Evolutionary conservation across 1,140 invertebrate species (phyloP), one percentile per base, ranked within the genome.

Genomic region (Proales similis): DNA sequence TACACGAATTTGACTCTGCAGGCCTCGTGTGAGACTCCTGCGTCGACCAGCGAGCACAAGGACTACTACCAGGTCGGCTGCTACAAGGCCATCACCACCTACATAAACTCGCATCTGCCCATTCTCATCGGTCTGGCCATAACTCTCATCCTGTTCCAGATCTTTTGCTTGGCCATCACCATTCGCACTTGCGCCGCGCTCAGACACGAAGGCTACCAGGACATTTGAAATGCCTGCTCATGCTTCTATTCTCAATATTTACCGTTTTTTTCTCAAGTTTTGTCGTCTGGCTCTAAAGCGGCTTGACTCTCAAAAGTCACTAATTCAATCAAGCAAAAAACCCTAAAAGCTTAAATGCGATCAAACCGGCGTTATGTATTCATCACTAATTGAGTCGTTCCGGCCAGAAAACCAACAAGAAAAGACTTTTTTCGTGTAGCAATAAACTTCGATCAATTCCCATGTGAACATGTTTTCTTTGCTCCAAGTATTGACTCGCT

Each of bases 151-250:
- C 30, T 29, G 22, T 57, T 57, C 45, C 51, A 57, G 45, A 39
- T 57, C 39, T 57, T 57, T 57, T 57, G 51, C 32, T 30, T 57
- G 17, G 19, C 45, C 14, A 26, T 57, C 19, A 42, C 51, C 4
- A 57, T 57, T 42, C 39, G 45, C 39, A 29, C 36, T 43, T 57
- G 51, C 12, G 26, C 36, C 11, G 19, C 27, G 30, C 39, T 57
- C 12, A 57, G 36, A 57, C 45, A 57, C 45, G 51, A 57, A 7
- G 51, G 51, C 22, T 57, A 57, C 32, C 36, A 57, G 32, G 51
- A 57, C 26, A 57, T 57, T 5, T 48, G 36, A 29, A 30, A 4
- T 48, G 32, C 30, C 30, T 3, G 22, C 14, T 42, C 39, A 4
- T 42, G 22, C 17, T 42, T 3, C 22, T 42, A 42, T 4, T 42